Evolutionary conservation across 2,113 vertebrate genomes (phyloP).

Genomic region (Carassius auratus): DNA sequence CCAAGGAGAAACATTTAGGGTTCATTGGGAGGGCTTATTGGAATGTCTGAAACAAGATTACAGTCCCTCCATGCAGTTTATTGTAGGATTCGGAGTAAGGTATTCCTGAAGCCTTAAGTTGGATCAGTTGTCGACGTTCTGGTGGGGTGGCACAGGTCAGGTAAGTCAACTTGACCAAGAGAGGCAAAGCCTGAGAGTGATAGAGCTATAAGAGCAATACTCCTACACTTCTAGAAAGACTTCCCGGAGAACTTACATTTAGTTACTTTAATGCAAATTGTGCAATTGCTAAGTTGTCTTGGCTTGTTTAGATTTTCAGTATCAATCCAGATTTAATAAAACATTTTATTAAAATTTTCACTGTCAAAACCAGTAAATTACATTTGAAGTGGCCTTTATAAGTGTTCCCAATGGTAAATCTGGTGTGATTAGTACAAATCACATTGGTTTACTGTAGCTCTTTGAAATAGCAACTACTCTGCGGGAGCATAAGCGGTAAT

Average conservation of each 20-base stretch:
- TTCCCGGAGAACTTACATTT: not conserved
- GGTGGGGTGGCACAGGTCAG: not conserved
- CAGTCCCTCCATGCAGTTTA: conserved; percentile 12
- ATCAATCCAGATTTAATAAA: not conserved
- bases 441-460: too few species aligned
- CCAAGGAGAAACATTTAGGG: not conserved
- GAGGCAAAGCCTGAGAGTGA: not conserved
- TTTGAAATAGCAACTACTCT: not conserved
- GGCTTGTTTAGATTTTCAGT: not conserved
- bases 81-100: conserved; percentile 12
- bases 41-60: conserved; percentile 31
- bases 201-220: not conserved
- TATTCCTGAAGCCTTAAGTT: not conserved
- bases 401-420: not conserved
- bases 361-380: not conserved
- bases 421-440: too few species aligned
- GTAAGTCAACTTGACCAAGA: not conserved
- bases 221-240: not conserved
- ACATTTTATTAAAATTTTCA: too few species aligned
- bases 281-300: not conserved
- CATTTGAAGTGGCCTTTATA: not conserved
- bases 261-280: too few species aligned
- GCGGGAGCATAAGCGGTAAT: not conserved
- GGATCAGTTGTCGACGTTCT: not conserved
- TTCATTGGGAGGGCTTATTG: conserved; percentile 25